Conservation (phyloP, 2,113 vertebrate species). For the Mus musculus region DNA sequence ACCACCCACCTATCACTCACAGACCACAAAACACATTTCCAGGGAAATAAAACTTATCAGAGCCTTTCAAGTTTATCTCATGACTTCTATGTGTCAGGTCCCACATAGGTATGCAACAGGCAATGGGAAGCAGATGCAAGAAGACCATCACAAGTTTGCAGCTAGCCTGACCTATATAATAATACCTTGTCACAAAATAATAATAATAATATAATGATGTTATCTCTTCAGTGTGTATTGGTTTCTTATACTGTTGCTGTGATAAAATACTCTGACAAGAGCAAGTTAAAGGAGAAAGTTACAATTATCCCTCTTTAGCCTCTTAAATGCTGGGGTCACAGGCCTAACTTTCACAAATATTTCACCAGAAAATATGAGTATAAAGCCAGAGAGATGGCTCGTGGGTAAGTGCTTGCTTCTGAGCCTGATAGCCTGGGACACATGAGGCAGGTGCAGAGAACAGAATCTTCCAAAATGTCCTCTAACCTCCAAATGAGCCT, state of each 20-base stretch:
- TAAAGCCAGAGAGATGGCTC: neutral
- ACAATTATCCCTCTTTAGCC: neutral
- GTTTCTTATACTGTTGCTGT: no score
- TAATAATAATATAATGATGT: neutral
- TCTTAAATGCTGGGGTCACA: neutral
- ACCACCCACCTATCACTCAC: neutral
- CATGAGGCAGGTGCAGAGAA: neutral
- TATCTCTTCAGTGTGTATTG: no score
- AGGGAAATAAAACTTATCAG: neutral
- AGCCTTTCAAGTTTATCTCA: neutral
- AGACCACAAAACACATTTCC: neutral
- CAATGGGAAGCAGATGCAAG: neutral
- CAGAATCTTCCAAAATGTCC: neutral
- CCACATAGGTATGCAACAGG: neutral
- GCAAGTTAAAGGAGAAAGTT: no score
- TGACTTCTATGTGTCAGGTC: neutral
- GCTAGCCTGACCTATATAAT: neutral
- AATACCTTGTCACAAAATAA: neutral
- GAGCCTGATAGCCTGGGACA: neutral
- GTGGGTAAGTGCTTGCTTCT: neutral
- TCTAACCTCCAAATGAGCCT: neutral
- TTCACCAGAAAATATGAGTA: neutral
- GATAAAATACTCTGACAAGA: no score
- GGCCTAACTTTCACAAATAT: neutral
- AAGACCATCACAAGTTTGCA: neutral